Base-by-base conservation (phyloP, 1,140 invertebrate genomes). In the Mylabris phalerata region DNA sequence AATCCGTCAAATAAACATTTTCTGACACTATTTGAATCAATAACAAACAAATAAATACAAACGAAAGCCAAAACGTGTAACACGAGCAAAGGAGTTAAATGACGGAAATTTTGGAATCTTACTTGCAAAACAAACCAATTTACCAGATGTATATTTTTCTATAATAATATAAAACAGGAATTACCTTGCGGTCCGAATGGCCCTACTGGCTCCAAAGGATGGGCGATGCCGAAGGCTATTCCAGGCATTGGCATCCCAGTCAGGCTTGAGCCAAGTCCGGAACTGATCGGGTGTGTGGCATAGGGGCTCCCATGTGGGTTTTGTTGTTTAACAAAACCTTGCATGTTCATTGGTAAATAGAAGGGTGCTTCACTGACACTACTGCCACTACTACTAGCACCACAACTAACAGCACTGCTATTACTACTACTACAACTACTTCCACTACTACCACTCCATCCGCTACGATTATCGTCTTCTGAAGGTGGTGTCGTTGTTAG, bases 171-270 rank as follows among this genome's bases (percentile, higher is more conserved):
- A 42, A 42, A 42, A n/a, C 4, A 10, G 54, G 56, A 77, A 73
- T 76, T 78, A 78, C 77, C 77, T 77, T 78, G 77, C 66, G 75
- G 74, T 4, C 9, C 9, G 61, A 78, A 78, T 57, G 75, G 72
- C 61, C 19, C 19, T 19, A 77, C 75, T 52, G 75, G 72, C 62
- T 78, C 77, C 61, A 78, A 63, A 59, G 75, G 71, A 57, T 78
- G 76, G n/a, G 61, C 48, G 57, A 78, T 67, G 55, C 74, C 75
- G 67, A 78, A 78, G 59, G 75, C 75, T 57, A 70, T 46, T 7
- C 49, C 60, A 4, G 68, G 66, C 66, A 70, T 70, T 3, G 66
- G 59, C 59, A 70, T 61, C 6, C 61, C 64, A 9, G 61, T 48
- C 24, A 66, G 45, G 1, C 63, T 64, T 63, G 73, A 72, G 57